Evolutionary conservation across 2,113 vertebrate genomes (phyloP), one percentile per base, ranked within the genome.

Genomic region (Chloebia gouldiae): DNA sequence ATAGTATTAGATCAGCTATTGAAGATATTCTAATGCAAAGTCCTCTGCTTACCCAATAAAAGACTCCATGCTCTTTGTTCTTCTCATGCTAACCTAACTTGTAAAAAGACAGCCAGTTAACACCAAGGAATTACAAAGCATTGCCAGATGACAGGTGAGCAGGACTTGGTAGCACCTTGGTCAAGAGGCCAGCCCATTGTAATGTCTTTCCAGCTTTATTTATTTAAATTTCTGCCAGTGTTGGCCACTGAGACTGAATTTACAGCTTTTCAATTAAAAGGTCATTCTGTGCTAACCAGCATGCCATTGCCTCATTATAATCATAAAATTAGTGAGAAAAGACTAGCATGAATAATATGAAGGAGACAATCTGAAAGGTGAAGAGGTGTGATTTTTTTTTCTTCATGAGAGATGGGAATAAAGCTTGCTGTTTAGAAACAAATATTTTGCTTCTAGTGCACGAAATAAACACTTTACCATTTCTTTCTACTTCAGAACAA

Each of bases 251-350:
- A 98, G 97, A 98, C 97, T 94, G 96, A 97, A 98, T 98, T 97
- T 98, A 98, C 94, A 97, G 96, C 92, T 97, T 98, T 98, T 98
- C 98, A 98, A 98, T 98, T 98, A 98, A 97, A 97, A 98, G 97
- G 98, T 98, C 97, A 97, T 97, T 93, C 97, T 93, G 92, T 95
- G 95, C 97, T 98, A 98, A 98, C 94, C 97, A 98, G 97, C 85
- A 95, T 3, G 35, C 97, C 90, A 96, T 96, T 97, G 96, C 96
- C 96, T 98, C 97, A 98, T 98, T 98, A 98, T 98, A 97, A 98
- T 98, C 91, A 97, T 97, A 97, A 98, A 98, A 98, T 97, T 97
- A 98, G 97, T 53, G 92, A 97, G 97, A 90, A 97, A 97, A 97
- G 97, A 97, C 96, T 87, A 96, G 97, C 96, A 96, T 96, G 94